These are phyloP conservation scores for Micrasema longulum DNA, from an alignment of 1,140 invertebrate genomes.

Conservation along the genomic window DNA sequence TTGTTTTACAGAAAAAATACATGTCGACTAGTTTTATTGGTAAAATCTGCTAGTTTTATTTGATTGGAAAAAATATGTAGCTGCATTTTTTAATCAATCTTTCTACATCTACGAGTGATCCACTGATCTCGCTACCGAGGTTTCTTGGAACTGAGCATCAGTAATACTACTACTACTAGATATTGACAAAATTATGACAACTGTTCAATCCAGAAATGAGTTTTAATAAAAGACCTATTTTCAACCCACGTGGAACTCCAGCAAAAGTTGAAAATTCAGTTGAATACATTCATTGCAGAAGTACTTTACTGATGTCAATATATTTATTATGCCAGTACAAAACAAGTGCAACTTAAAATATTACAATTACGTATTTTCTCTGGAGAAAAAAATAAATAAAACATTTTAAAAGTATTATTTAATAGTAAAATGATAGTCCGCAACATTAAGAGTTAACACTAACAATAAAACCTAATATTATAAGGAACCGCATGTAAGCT, in stretches of 20 bases:
- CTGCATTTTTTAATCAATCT: no score
- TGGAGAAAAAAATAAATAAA: not conserved
- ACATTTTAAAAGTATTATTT: conserved; percentile 19
- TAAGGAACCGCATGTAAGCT: no score
- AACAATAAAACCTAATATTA: conserved; percentile 31
- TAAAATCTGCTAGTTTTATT: no score
- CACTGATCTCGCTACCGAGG: no score
- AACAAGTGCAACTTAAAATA: conserved; percentile 51
- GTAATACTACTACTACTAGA: not conserved
- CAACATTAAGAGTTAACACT: conserved; percentile 12
- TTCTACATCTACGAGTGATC: no score
- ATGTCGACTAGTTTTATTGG: no score
- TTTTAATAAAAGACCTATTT: not conserved
- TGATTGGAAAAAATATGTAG: no score
- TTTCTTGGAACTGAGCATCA: conserved; percentile 3
- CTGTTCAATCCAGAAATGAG: not conserved
- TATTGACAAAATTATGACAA: not conserved
- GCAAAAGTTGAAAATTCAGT: no score
- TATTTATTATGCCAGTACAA: conserved; percentile 50
- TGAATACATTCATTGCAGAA: no score
- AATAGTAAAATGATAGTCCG: not conserved
- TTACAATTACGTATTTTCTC: conserved; percentile 10
- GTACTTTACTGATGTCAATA: not conserved
- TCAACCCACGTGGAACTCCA: not conserved
- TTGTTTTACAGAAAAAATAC: no score